Conservation (phyloP, 1,140 invertebrate genomes). For the Harpegnathos saltator region DNA sequence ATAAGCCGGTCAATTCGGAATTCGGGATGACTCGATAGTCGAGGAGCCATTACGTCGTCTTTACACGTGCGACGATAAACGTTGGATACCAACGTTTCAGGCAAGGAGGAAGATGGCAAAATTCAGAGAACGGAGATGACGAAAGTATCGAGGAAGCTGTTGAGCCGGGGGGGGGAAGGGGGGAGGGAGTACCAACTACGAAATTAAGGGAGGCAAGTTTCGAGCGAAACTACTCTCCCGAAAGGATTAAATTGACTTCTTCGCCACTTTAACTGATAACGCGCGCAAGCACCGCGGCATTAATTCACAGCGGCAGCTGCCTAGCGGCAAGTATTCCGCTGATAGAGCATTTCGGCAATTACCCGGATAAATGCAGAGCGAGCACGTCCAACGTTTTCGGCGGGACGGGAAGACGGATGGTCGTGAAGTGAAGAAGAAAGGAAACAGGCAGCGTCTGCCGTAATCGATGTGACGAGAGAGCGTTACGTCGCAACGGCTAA, state of each 20-base stretch:
- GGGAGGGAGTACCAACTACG: no score
- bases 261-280: background rate
- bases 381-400: constrained; percentile 4
- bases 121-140: no score
- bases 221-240: background rate
- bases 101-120: no score
- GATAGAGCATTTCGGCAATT: constrained; percentile 22
- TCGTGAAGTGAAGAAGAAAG: background rate
- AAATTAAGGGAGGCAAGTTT: background rate
- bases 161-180: no score
- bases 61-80: no score
- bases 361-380: background rate
- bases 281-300: background rate
- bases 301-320: background rate
- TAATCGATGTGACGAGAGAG: background rate
- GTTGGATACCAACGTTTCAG: no score
- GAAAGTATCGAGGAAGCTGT: no score
- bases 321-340: background rate
- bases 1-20: no score
- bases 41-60: no score
- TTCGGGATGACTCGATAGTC: no score
- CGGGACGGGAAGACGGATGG: background rate
- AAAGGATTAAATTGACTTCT: background rate
- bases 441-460: background rate
- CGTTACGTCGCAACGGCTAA: background rate